Evolutionary conservation across 2,797 vertebrate species (phyloP).

Genomic region (Siniperca obscura): DNA sequence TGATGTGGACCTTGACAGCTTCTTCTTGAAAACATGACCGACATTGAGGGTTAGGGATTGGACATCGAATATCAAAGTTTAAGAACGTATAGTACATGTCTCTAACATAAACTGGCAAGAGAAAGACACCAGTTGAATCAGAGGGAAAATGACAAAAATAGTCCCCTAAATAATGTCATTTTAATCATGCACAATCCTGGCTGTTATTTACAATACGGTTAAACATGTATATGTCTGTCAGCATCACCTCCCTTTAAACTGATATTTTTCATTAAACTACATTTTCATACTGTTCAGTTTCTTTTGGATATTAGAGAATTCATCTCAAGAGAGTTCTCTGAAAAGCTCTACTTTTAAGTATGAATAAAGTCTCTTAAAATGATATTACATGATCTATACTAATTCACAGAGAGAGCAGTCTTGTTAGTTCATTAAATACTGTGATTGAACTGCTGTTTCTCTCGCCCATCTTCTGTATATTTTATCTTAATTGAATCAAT

Average conservation of each 20-base stretch:
- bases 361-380: conserved; percentile 20
- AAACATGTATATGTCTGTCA: not conserved
- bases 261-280: not conserved
- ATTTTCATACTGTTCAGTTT: not conserved
- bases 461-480: conserved; percentile 40
- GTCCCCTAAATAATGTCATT: not conserved
- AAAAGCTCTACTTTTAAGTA: conserved; percentile 20
- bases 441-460: conserved; percentile 41
- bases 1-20: not conserved
- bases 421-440: conserved; percentile 54
- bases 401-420: conserved; percentile 9
- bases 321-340: conserved; percentile 1
- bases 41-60: not conserved
- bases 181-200: not conserved
- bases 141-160: not conserved
- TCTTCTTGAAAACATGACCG: conserved; percentile 1
- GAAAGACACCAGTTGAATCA: not conserved
- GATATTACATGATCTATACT: conserved; percentile 20
- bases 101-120: not conserved
- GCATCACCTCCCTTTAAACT: not conserved
- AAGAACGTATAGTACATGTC: not conserved
- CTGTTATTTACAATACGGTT: not conserved
- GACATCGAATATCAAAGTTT: not conserved
- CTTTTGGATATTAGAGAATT: conserved; percentile 11
- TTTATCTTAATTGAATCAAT: conserved; percentile 77